Evolutionary conservation across 2,113 vertebrate genomes (phyloP).

Genomic region (Pelecanus crispus): DNA sequence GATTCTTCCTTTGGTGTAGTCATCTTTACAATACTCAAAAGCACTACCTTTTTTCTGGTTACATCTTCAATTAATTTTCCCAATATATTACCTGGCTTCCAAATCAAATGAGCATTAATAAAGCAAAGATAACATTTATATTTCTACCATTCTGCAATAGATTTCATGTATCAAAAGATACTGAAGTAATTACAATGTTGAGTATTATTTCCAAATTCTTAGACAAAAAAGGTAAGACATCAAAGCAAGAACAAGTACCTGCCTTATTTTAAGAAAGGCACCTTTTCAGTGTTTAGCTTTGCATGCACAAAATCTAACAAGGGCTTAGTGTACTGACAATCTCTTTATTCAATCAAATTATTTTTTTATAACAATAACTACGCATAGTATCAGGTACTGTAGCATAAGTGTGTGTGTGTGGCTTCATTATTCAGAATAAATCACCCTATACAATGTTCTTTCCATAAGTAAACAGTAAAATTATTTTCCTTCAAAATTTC

Average conservation of each 20-base stretch:
- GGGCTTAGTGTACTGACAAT: not conserved
- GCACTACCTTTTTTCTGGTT: not conserved
- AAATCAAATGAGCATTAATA: not conserved
- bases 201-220: not conserved
- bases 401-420: accelerated
- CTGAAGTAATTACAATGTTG: not conserved
- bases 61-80: not conserved
- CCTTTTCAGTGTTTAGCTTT: not conserved
- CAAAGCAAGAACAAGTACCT: not conserved
- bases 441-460: not conserved
- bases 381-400: not conserved
- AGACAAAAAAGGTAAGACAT: not conserved
- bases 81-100: not conserved
- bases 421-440: not conserved
- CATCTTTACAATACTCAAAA: not conserved
- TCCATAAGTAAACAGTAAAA: not conserved
- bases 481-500: not conserved
- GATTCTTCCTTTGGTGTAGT: not conserved
- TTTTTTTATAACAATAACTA: not conserved
- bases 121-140: not conserved
- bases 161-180: not conserved
- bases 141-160: not conserved
- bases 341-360: not conserved
- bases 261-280: not conserved
- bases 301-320: not conserved